A percentile compares a stretch with the other conserved stretches of the same genome.
phyloP scores from a whole-genome alignment of 2,113 vertebrate genomes.

The Nycticryphes semicollaris region DNA sequence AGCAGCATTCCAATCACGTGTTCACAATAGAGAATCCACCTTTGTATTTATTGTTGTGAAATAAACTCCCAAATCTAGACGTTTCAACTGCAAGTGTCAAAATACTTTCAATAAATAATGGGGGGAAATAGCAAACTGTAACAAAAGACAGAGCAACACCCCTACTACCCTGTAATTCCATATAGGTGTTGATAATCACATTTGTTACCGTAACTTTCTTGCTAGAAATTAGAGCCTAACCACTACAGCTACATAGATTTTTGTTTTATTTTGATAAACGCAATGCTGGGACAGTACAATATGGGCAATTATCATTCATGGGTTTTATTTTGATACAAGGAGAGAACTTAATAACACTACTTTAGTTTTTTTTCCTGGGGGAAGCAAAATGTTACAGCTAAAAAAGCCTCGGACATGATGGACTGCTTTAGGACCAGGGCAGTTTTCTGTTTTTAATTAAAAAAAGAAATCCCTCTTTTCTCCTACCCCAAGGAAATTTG shows the following conservation, averaged over 20 bases:
- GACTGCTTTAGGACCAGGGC: not conserved
- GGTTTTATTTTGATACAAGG: not conserved
- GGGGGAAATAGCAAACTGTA: not conserved
- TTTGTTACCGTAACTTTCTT: not conserved
- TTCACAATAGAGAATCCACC: not conserved
- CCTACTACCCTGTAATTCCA: not conserved
- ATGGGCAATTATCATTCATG: not conserved
- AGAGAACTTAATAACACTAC: not conserved
- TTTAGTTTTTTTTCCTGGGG: not conserved
- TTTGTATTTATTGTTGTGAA: conserved; percentile 11
- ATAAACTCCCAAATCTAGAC: conserved; percentile 12
- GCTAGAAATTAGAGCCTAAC: not conserved
- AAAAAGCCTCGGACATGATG: not conserved
- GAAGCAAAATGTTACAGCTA: not conserved
- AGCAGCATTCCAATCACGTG: not conserved
- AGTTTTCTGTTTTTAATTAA: not conserved
- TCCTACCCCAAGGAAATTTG: not conserved
- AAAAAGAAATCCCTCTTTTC: not conserved
- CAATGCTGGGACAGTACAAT: not conserved
- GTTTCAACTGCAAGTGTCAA: not conserved
- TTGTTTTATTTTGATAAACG: not conserved
- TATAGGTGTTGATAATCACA: not conserved
- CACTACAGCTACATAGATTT: not conserved
- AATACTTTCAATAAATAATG: not conserved
- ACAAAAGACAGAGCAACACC: not conserved